Base-by-base conservation (phyloP, 2,113 vertebrate genomes). In the Takifugu bimaculatus region DNA sequence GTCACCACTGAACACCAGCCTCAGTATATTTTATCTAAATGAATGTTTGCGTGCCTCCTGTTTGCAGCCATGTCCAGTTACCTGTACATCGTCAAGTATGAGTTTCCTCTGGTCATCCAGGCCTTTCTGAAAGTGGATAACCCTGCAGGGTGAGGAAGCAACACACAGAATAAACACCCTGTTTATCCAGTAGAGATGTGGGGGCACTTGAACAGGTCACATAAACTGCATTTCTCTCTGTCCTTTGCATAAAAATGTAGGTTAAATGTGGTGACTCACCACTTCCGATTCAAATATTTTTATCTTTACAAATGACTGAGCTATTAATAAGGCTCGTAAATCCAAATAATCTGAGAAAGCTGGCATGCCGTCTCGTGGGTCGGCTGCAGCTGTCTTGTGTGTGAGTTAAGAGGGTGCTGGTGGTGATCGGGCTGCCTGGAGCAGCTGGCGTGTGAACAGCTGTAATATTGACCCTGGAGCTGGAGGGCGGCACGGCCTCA, bases 41-140 rank as follows among this genome's bases (percentile, higher is more conserved):
- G 50, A 4, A 5, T 27, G 11, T 45, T 26, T 65, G 2, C 20
- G 20, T 75, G 11, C 73, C 48, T 65, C 42, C 47, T 20, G 54
- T 71, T 59, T 54, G 59, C 88, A 98, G 97, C 95, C 64, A 99
- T 98, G 92, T 90, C 96, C 89, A 97, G 94, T 85, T 99, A 98
- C 88, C 92, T 99, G 75, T 97, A 96, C 85, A 98, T 99, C 66
- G 94, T 98, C 27, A 99, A 96, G 90, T 95, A 93, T 71, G 96
- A 99, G 82, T 92, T 98, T 54, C 96, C 96, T 53, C 85, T 94
- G 83, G 95, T 96, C 85, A 94, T 99, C 79, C 93, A 94, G 63
- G 91, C 91, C 54, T 92, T 92, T 75, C 81, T 91, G 58, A 87
- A 10, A 56, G 83, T 88, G 72, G 87, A 90, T 57, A 82, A 83